Base-by-base conservation (phyloP, 2,888 invertebrate genomes). In the Andrena dorsata region DNA sequence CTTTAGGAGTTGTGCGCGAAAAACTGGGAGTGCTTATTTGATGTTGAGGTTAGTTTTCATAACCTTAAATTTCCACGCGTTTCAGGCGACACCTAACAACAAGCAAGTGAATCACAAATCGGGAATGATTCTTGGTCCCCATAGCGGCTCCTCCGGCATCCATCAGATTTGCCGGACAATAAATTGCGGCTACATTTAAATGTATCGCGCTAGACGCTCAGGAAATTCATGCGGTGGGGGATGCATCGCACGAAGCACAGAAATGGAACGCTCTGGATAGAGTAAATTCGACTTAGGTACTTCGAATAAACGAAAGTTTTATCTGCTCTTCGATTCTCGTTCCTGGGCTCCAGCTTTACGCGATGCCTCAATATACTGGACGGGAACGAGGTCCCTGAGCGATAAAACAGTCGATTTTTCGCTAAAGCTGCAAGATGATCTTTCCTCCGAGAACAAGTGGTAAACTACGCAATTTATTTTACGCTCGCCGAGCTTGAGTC, bases 141-240 rank as follows among this genome's bases (percentile, higher is more conserved):
- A 26, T 32, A 26, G 47, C 8, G 73, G 30, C 13, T 23, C 7
- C 32, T 32, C 16, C 7, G 30, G 20, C 30, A 10, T 35, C 28
- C 6, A 4, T 32, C n/a, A 47, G 58, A 20, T 32, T 71, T 63
- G 49, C 49, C 49, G 26, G 8, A 8, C 16, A 64, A 72, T 76
- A 72, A 72, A 76, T 76, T 72, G 23, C 23, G 32, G 26, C 30
- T 13, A 53, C 32, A 20, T 64, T 69, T 32, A 64, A 64, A 72
- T 32, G 47, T 47, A 28, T 32, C 16, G 30, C 3, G 4, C 66
- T 7, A 49, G 10, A 6, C 16, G 20, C 0, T 13, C 8, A 7
- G 72, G 51, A 65, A 51, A 60, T 49, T 58, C 35, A 30, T 28
- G n/a, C 2, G 8, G 2, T n/a, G n/a, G 20, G 4, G 49, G 56